Evolutionary conservation across 2,113 vertebrate genomes (phyloP).

Genomic region (Zingel zingel): DNA sequence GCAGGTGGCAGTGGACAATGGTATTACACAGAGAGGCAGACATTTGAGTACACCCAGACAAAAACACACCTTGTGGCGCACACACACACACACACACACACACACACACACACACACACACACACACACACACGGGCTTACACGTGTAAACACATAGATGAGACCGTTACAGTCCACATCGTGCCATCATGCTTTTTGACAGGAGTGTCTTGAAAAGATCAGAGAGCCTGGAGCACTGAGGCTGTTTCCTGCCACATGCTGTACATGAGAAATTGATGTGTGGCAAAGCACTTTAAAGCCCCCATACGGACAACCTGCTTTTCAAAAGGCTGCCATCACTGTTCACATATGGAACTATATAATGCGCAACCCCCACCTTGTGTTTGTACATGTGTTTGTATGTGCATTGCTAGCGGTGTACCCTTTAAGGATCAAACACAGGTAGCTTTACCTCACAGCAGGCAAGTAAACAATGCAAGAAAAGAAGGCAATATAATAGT

Average conservation of each 20-base stretch:
- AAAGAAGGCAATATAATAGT: constrained; percentile 14
- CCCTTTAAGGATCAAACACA: constrained; percentile 65
- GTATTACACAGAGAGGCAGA: constrained; percentile 50
- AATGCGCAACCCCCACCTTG: constrained; percentile 42
- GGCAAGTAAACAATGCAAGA: constrained; percentile 49
- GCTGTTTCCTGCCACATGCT: constrained; percentile 61
- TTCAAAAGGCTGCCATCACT: constrained; percentile 62
- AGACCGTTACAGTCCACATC: constrained; percentile 17
- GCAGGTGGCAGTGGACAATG: constrained; percentile 75
- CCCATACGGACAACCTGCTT: constrained; percentile 39
- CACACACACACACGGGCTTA: background rate
- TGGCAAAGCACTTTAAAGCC: constrained; percentile 59
- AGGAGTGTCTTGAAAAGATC: constrained; percentile 62
- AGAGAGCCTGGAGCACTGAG: constrained; percentile 48
- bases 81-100: background rate
- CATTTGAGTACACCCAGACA: constrained; percentile 17
- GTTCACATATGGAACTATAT: constrained; percentile 57
- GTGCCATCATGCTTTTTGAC: constrained; percentile 54
- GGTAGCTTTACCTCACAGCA: constrained; percentile 35
- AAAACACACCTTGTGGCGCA: background rate
- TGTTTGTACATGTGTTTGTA: constrained; percentile 47
- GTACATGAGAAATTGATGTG: constrained; percentile 69
- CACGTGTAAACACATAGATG: constrained; percentile 40
- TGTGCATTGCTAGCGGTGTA: constrained; percentile 20
- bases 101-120: background rate